Evolutionary conservation across 2,797 vertebrate genomes (phyloP), one percentile per base, ranked within the genome.

Genomic region (Muscicapa comitata): DNA sequence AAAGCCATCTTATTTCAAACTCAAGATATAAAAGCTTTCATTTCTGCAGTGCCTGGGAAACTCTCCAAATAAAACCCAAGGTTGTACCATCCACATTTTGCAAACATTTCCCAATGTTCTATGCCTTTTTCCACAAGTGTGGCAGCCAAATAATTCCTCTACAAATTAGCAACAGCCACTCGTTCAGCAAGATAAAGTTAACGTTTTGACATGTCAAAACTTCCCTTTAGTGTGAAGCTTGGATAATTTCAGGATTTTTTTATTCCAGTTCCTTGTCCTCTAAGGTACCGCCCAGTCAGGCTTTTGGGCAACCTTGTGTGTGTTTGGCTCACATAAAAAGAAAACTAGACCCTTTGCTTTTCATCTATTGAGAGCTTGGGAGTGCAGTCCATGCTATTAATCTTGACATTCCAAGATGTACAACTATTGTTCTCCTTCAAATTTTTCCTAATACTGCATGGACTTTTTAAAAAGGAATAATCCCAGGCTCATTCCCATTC

Each of bases 51-150:
- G 42, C 33, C 82, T 81, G 47, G 87, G 92, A 97, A 95, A 71
- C 18, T 43, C 33, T 96, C 88, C 93, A 95, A 96, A 94, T 77
- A 94, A 97, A 95, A 83, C 65, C 76, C 40, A 28, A 67, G 38
- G 9, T 21, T 20, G 50, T 73, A 87, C 77, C 65, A 84, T 79
- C 33, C 73, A 93, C 48, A 74, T 86, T 93, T 89, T 93, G 55
- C 40, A 89, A 93, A 85, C 0, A 6, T 91, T 95, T 95, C 63
- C 55, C 66, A 79, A 21, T 54, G 47, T 68, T 88, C 78, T 59
- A 3, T 47, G 53, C 3, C 68, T 90, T 87, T 65, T 81, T 77
- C 38, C 86, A 87, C 42, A 83, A 85, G 40, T 74, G 57, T 17
- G 53, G 29, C 65, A 84, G 81, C 45, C 72, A 93, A 95, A 84